Base-by-base conservation (phyloP, 2,888 invertebrate species). In the Gandaritis pyraliata region DNA sequence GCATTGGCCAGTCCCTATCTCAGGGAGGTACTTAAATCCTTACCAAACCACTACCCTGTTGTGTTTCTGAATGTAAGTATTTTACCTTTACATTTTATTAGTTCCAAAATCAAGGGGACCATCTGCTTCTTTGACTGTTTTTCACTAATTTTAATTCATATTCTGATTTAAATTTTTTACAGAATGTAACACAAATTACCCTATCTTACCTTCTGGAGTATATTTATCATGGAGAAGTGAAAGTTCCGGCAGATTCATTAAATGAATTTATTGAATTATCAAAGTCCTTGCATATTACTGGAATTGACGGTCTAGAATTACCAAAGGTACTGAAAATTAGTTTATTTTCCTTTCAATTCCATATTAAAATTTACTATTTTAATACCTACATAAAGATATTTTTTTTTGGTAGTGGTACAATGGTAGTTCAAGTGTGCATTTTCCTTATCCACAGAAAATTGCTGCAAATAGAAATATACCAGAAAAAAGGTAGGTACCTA, bases 161-260 rank as follows among this genome's bases (percentile, higher is more conserved):
- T 33, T 10, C 33, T 46, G 15, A 48, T 30, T n/a, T 15, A 8
- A 18, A 30, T 38, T 86, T 86, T 63, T 33, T 33, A 33, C 78
- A 90, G 90, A 81, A 86, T 72, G 72, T 90, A 13, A 81, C 69
- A 13, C 74, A 84, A 63, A 64, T 78, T 58, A 69, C 80, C 7
- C 72, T 91, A 13, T 62, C 75, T 48, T 83, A 77, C 51, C 68
- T 91, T 39, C 66, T 91, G 48, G 87, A 88, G 70, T 91, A 89
- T 73, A 83, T 90, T 53, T 91, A 91, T 63, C 86, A 81, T n/a
- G 91, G 91, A 58, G 86, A 90, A 75, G 88, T 87, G 0, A 72
- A 77, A 15, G 66, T 91, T 43, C 80, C 83, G 12, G 66, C 64
- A 46, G 73, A 80, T 57, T 65, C 73, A 30, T 56, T 87, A 38